Percentiles rank a stretch among this genome's conserved stretches.
phyloP scores from a whole-genome alignment of 2,113 vertebrate genomes.

The Heloderma charlesbogerti region DNA sequence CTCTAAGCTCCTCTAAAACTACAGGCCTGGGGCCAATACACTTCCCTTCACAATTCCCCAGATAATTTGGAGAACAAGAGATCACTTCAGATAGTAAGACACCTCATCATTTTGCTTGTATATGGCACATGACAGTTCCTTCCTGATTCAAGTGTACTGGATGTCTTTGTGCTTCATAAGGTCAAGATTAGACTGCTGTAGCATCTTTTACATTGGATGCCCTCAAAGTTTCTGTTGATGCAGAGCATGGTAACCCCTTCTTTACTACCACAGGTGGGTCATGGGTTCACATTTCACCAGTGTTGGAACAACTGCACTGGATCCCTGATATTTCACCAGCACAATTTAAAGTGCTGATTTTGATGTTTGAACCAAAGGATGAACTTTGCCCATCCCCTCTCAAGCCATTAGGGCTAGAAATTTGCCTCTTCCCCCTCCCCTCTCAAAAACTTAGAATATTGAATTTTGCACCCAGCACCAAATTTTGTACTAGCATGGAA shows the following conservation, averaged over 20 bases:
- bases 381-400: background rate
- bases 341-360: background rate
- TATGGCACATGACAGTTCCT: background rate
- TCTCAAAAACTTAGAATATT: no score
- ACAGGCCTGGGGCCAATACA: no score
- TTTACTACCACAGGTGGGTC: background rate
- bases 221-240: background rate
- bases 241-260: background rate
- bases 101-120: background rate
- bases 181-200: background rate
- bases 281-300: no score
- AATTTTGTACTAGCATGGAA: background rate
- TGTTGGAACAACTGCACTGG: background rate
- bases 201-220: background rate
- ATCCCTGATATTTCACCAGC: background rate
- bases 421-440: background rate
- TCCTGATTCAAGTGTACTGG: no score
- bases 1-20: no score
- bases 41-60: background rate
- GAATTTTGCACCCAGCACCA: no score
- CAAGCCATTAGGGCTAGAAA: background rate
- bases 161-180: background rate
- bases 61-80: no score
- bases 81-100: background rate
- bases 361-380: background rate